Evolutionary conservation across 2,113 vertebrate species (phyloP).

Genomic region (Neopipo cinnamomea): DNA sequence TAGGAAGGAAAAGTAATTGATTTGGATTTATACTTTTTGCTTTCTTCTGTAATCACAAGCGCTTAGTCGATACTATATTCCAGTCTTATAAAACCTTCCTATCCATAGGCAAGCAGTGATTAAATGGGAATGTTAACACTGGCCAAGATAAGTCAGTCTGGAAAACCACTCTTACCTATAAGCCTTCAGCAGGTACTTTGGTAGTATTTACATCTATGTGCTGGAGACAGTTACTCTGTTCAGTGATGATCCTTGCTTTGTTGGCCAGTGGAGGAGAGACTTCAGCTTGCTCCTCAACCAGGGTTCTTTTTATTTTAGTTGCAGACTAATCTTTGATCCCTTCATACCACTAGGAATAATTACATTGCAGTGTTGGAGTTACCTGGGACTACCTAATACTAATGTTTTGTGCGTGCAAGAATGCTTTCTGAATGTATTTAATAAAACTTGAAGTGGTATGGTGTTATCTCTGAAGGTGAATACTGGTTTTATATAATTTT

Average conservation of each 20-base stretch:
- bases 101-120: not conserved
- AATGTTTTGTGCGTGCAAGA: constrained; percentile 67
- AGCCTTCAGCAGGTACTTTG: constrained; percentile 14
- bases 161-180: not conserved
- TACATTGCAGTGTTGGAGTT: constrained; percentile 62
- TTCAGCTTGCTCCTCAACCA: constrained; percentile 1
- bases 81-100: not conserved
- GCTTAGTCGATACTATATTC: not conserved
- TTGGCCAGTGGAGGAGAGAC: constrained; percentile 9
- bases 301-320: constrained; percentile 21
- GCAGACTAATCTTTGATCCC: constrained; percentile 18
- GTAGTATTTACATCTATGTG: not conserved
- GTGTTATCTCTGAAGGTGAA: constrained; percentile 72
- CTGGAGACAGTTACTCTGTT: constrained; percentile 12
- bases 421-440: constrained; percentile 73
- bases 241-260: constrained; percentile 15
- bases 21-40: not conserved
- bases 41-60: constrained; percentile 33
- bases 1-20: not conserved
- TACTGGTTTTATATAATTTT: constrained; percentile 77
- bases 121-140: not conserved
- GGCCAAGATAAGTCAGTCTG: not conserved
- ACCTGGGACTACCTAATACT: constrained; percentile 63
- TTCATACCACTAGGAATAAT: constrained; percentile 53
- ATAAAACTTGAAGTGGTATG: constrained; percentile 49